Evolutionary conservation across 2,797 vertebrate species (phyloP), one percentile per base, ranked within the genome.

Genomic region (Serranus cabrilla): DNA sequence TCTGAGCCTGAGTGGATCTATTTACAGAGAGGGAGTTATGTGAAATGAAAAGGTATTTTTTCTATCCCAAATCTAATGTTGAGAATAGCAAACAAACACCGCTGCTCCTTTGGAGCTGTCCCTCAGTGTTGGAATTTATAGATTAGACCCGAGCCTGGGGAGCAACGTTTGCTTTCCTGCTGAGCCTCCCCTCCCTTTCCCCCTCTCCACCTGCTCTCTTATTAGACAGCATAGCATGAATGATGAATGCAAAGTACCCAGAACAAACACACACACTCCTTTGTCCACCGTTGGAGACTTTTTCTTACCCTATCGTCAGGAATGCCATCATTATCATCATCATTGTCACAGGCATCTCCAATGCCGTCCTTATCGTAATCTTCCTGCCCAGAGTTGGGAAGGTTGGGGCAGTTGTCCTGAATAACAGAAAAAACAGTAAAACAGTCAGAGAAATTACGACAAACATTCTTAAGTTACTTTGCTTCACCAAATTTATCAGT

Each of bases 301-400:
- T 62, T 59, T 81, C 93, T 94, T 94, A 98, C 98, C 94, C 96
- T 93, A 9, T 98, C 97, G 71, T 99, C 98, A 76, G 95, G 95
- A 89, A 99, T 98, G 80, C 96, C 90, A 69, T 99, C 98, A 0
- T 99, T 96, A 58, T 99, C 98, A 2, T 99, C 98, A 7, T 99
- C 98, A 0, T 51, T 92, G 82, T 99, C 98, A 83, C 98, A 99
- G 70, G 98, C 98, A 81, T 99, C 98, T 11, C 98, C 98, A 20
- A 96, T 95, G 80, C 97, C 98, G 57, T 99, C 98, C 75, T 97
- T 98, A 91, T 99, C 98, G 0, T 99, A 97, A 92, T 99, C 98
- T 92, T 99, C 98, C 87, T 99, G 98, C 0, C 98, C 98, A 1
- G 98, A 99, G 92, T 99, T 99, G 27, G 98, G 98, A 55, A 99